These are phyloP conservation scores for Aplochiton taeniatus DNA, from an alignment of 2,797 vertebrate genomes.

Conservation along the genomic window DNA sequence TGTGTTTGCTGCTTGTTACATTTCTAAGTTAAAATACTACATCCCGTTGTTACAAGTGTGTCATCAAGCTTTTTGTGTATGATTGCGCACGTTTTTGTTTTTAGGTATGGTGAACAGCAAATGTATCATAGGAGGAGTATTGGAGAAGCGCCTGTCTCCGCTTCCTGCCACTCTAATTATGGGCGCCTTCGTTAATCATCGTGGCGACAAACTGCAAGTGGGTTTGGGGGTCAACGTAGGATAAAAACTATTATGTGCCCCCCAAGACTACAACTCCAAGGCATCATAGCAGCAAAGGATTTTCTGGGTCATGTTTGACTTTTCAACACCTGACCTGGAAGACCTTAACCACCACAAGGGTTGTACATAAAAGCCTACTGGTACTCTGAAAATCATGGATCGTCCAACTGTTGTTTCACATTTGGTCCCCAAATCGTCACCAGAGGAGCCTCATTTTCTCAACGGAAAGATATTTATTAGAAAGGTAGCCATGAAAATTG, in stretches of 20 bases:
- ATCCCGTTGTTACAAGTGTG: neutral
- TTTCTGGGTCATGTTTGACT: neutral
- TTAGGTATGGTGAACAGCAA: conserved; percentile 91
- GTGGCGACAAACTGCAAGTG: conserved; percentile 89
- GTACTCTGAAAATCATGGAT: no score
- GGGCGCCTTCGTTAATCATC: conserved; percentile 93
- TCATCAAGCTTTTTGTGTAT: neutral
- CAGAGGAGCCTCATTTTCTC: no score
- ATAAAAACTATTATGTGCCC: conserved; percentile 37
- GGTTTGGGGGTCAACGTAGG: conserved; percentile 78
- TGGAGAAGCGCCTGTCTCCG: conserved; percentile 90
- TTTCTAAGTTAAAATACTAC: no score
- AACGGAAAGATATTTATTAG: no score
- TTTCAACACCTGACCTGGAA: neutral
- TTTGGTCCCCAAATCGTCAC: no score
- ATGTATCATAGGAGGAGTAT: conserved; percentile 90
- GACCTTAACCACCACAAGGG: no score
- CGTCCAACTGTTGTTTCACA: no score
- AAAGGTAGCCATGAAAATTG: no score
- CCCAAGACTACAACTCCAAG: conserved; percentile 3
- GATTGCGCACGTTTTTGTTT: neutral
- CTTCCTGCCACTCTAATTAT: conserved; percentile 92
- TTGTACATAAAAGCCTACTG: no score
- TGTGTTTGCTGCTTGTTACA: no score
- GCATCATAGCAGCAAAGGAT: neutral